Base-by-base conservation (phyloP, 2,797 vertebrate species). In the Acipenser transmontanus region DNA sequence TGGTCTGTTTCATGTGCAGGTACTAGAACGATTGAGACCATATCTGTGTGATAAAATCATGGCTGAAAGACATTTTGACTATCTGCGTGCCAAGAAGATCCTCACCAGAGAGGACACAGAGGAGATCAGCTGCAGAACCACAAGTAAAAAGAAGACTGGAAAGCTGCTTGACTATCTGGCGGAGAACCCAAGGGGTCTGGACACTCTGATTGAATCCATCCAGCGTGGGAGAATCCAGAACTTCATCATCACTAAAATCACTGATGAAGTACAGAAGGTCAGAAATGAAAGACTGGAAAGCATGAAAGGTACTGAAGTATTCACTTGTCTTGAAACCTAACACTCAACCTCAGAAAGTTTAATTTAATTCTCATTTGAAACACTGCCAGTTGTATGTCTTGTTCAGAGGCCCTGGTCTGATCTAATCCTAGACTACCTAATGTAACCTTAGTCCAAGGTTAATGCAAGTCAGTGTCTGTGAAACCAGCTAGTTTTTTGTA, bases 41-140 rank as follows among this genome's bases (percentile, higher is more conserved):
- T 91, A 90, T 70, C 72, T 91, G 34, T 91, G 89, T 77, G 87
- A 89, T 64, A 92, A 91, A 82, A 86, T 92, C 64, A 88, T 90
- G 72, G 89, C 89, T 0, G 89, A 91, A 69, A 85, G 88, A 75
- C 90, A 92, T 73, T 90, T 92, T 72, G 90, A 92, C 79, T 90
- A 89, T 73, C 76, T 90, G 0, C 87, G 90, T 60, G 88, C 88
- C 59, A 89, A 83, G 77, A 90, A 86, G 84, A 90, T 91, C 70
- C 79, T 91, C 60, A 89, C 86, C 20, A 85, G 83, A 77, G 90
- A 91, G 64, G 90, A 92, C 54, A 84, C 87, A 1, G 89, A 91
- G 78, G 90, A 91, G 78, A 92, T 91, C 72, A 84, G 84, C 74
- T 86, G 87, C 72, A 82, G 84, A 76, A 82, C 83, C 20, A 88